A percentile compares a stretch with the other conserved stretches of the same genome.
phyloP scores from a whole-genome alignment of 2,113 vertebrate species.

The Hippocampus mohnikei region DNA sequence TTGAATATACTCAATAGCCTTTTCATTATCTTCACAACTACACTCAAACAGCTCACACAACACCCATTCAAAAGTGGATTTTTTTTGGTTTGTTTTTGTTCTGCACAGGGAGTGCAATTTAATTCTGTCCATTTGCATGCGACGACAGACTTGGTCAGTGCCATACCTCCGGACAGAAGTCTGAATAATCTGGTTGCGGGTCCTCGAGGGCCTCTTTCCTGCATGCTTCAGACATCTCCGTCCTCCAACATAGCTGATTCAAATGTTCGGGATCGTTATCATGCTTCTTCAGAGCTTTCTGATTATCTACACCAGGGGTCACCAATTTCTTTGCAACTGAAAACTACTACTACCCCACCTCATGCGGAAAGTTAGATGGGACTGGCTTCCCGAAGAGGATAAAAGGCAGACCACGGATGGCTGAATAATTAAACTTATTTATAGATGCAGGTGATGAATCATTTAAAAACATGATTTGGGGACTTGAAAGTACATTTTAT shows the following conservation, averaged over 20 bases:
- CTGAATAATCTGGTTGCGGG: no score
- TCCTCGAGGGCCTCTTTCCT: no score
- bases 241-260: no score
- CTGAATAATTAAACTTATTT: neutral
- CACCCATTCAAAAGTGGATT: neutral
- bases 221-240: no score
- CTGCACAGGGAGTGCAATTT: neutral
- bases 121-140: neutral
- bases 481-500: constrained; percentile 65
- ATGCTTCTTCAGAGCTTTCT: no score
- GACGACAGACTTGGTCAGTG: neutral
- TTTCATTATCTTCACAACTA: neutral
- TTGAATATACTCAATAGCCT: neutral
- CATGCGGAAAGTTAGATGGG: no score
- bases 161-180: neutral
- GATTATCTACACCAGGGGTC: no score
- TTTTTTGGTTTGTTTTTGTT: neutral
- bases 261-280: no score
- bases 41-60: neutral
- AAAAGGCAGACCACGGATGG: neutral
- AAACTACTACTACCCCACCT: no score
- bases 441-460: constrained; percentile 1
- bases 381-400: no score
- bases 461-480: constrained; percentile 15
- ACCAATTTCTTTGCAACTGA: no score